Base-by-base conservation (phyloP, 2,888 invertebrate genomes). In the Miltochrista miniata region DNA sequence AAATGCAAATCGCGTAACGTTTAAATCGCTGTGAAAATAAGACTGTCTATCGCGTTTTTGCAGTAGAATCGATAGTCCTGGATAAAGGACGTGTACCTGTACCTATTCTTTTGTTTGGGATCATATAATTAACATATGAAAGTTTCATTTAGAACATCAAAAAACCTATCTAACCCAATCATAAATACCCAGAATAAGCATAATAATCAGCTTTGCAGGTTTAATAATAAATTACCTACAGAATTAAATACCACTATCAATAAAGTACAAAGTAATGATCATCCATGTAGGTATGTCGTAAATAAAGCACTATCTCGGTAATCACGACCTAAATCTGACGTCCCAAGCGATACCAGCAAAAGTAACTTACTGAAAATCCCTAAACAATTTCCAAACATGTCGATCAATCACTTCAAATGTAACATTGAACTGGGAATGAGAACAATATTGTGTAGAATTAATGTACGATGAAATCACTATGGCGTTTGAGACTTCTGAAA, bases 331-430 rank as follows among this genome's bases (percentile, higher is more conserved):
- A 38, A 38, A 38, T 38, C 38, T 38, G 38, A 38, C 18, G 18
- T 38, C 38, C 38, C 38, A 18, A 18, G 38, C n/a, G 38, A 18
- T n/a, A 38, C 38, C 18, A 38, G 15, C 15, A 18, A 38, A 38
- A 38, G 38, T 38, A 36, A 36, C 14, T 36, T 24, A 38, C 18
- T 38, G 38, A 24, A 51, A n/a, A 37, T 41, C 38, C 12, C 39
- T 39, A 29, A 33, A 10, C 33, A 40, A 44, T 44, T 44, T 43
- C 24, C 12, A 35, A 35, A 35, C 14, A 44, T 24, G 44, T 35
- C 35, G 18, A 35, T 44, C 44, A 18, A 18, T 38, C 38, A 38
- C 18, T 38, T 11, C 11, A 18, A n/a, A 38, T 11, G 38, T 24
- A 38, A 38, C 38, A 38, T 38, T 38, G 38, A 38, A 18, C 38